Base-by-base conservation (phyloP, 2,113 vertebrate species). In the Thunnus thynnus region DNA sequence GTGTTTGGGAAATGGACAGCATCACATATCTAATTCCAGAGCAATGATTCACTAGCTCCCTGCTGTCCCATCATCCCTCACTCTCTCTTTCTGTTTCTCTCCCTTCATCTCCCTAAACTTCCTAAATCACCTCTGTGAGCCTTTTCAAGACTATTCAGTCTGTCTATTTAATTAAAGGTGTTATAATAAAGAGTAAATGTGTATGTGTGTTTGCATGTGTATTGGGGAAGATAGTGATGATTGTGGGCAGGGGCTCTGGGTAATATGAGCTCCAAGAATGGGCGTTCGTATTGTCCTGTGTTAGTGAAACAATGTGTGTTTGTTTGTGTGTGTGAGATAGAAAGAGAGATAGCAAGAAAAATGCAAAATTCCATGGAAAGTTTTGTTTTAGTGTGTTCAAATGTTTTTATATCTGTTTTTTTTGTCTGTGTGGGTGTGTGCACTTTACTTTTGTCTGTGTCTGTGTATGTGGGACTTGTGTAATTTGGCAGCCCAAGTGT, bases 401-500 rank as follows among this genome's bases (percentile, higher is more conserved):
- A 48, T 41, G 22, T 51, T 54, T 68, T 61, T 48, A 13, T 17
- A 18, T 8, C 18, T 9, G 6, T 41, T 60, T 66, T 84, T 55
- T 25, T 55, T 25, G 3, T 63, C 48, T 25, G 56, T 14, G 20
- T 68, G 22, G 13, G 54, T 20, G 54, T 68, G 55, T 65, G 46
- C 12, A 10, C n/a, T 55, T 73, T 55, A 14, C 54, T 50, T 71
- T 54, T 47, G 13, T 51, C 30, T 3, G 16, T 64, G 18, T 60
- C 1, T 72, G 20, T 75, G 41, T 57, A 12, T 18, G 32, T 30
- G 13, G 18, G 72, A 32, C 22, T 75, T 41, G 61, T 83, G 54
- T 72, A 66, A 70, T 86, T 86, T 83, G 63, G 70, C 77, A 27
- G 64, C 30, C 70, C 50, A 61, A 57, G 61, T 69, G 73, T 88